Evolutionary conservation across 2,888 invertebrate species (phyloP).

Genomic region (Clitarchus hookeri): DNA sequence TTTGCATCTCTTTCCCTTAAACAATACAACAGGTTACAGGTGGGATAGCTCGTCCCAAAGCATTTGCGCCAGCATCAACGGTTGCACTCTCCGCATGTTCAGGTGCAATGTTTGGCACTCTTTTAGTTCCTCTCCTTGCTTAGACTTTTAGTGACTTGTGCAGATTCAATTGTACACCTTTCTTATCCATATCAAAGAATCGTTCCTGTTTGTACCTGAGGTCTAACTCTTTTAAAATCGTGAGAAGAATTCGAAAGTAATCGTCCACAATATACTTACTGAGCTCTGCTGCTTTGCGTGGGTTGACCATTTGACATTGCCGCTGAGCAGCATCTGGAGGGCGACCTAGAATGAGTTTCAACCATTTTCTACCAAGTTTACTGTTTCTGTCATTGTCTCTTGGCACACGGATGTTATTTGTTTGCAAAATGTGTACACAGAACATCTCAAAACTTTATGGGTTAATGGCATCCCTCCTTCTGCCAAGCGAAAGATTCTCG

Average conservation of each 20-base stretch:
- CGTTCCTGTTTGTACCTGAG: background rate
- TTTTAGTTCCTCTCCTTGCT: background rate
- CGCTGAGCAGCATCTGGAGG: background rate
- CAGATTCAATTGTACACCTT: background rate
- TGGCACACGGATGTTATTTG: background rate
- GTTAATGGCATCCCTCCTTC: background rate
- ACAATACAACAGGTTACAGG: no score
- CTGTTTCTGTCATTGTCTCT: background rate
- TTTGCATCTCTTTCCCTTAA: no score
- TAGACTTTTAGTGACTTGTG: background rate
- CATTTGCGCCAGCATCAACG: no score
- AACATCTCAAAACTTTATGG: background rate
- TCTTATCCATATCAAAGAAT: background rate
- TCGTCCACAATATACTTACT: background rate
- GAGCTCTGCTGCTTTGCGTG: background rate
- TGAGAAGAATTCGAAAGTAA: background rate
- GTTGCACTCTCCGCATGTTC: no score
- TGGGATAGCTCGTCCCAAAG: no score
- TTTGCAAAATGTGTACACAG: conserved; percentile 4
- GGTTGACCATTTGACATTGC: background rate
- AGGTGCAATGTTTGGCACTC: background rate
- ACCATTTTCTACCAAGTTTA: background rate
- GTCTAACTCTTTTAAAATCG: background rate
- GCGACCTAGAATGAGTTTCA: background rate
- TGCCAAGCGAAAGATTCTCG: conserved; percentile 1